Evolutionary conservation across 2,113 vertebrate species (phyloP), one percentile per base, ranked within the genome.

Genomic region (Takifugu flavidus): DNA sequence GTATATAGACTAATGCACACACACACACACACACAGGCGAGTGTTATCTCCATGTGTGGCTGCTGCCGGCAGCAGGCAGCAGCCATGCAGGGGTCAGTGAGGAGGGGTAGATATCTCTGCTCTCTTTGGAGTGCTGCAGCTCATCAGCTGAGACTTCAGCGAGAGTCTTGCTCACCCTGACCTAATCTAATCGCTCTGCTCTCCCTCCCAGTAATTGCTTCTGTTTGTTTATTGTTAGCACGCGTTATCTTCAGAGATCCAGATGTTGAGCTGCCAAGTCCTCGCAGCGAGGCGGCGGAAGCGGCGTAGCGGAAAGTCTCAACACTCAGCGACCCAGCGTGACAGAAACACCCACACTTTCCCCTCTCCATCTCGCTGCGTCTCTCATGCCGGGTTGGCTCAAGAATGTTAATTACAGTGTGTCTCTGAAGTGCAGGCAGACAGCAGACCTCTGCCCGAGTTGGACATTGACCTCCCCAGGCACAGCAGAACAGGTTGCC

Each of bases 191-290:
- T 80, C 80, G 72, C 72, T 83, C 80, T 80, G 78, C 78, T 82
- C 79, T 69, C 73, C 75, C 45, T 14, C 45, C 77, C 72, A 79
- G 84, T 91, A 91, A 92, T 92, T 91, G 89, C 86, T 79, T 79
- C 84, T 86, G 87, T 90, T 89, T 91, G 90, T 90, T 90, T 91
- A 90, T 92, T 91, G 90, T 90, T 90, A 90, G 86, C 85, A 59
- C 25, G 47, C 63, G 83, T 89, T 92, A 92, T 92, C 91, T 91
- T 90, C 90, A 92, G 90, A 90, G 87, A 91, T 92, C 90, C 91
- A 92, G 91, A 86, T 81, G 52, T 53, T 27, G 63, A 57, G 81
- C 84, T 84, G 84, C 76, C 51, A 66, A 89, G 88, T 84, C 75
- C 87, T 82, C 72, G 53, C 82, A 79, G 87, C 2, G 58, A 74